Percentiles rank a stretch among this genome's conserved stretches.
Evolutionary conservation across 2,113 vertebrate species (phyloP).

Genomic region (Odocoileus hemionus): DNA sequence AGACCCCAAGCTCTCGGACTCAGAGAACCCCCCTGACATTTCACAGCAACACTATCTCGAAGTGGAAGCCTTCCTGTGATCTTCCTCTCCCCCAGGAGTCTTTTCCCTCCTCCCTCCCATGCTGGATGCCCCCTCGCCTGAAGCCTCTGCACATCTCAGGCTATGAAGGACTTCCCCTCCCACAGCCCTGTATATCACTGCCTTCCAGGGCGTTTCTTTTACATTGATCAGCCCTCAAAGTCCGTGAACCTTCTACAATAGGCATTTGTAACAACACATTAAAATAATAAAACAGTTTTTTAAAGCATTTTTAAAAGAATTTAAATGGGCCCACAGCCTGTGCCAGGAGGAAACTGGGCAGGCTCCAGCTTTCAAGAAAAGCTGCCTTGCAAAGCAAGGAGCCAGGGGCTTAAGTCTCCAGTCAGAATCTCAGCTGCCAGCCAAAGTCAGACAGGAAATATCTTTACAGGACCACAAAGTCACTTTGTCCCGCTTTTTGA

Average conservation of each 20-base stretch:
- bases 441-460: not conserved
- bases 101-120: not conserved
- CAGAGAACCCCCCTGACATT: not conserved
- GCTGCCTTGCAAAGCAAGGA: not conserved
- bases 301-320: not conserved
- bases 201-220: not conserved
- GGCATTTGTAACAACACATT: not conserved
- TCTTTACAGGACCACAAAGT: not conserved
- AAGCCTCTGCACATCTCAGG: not conserved
- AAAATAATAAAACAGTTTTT: not conserved
- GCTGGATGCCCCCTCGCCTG: not conserved
- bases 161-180: not conserved
- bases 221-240: not conserved
- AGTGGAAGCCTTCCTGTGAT: not conserved
- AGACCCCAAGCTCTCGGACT: not conserved
- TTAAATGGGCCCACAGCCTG: not conserved
- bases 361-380: not conserved
- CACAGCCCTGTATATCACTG: not conserved
- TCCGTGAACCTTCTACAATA: not conserved
- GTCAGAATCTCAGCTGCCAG: not conserved
- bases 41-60: not conserved
- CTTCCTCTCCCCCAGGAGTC: not conserved
- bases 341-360: not conserved
- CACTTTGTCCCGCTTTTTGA: not conserved
- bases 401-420: not conserved